A percentile compares a stretch with the other conserved stretches of the same genome.
Evolutionary conservation across 2,888 invertebrate genomes (phyloP).

Genomic region (Ptilodon capucinus): DNA sequence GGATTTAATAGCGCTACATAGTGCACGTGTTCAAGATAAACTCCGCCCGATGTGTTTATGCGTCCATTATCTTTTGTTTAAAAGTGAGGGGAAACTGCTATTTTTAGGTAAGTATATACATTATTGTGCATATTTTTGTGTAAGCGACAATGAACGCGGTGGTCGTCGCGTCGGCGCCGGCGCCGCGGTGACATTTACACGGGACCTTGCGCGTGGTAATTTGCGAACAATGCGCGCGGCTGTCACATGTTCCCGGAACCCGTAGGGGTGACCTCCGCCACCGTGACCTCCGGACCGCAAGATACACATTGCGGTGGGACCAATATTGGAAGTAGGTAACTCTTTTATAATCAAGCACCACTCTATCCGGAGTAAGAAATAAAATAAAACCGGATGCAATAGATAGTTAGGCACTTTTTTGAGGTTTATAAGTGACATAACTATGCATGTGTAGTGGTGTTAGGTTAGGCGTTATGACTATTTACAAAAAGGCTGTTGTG

Average conservation of each 20-base stretch:
- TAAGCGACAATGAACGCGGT: constrained; percentile 16
- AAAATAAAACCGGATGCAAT: too few species aligned
- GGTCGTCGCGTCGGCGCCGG: constrained; percentile 56
- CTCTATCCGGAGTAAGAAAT: too few species aligned
- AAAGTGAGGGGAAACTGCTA: neutral
- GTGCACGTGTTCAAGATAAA: too few species aligned
- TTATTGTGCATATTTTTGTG: neutral
- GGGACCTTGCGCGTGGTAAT: constrained; percentile 70
- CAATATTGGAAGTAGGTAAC: too few species aligned
- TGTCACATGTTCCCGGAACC: constrained; percentile 76
- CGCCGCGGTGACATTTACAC: constrained; percentile 73
- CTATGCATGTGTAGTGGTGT: too few species aligned
- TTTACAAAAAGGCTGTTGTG: too few species aligned
- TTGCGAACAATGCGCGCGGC: constrained; percentile 67
- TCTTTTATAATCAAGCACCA: neutral
- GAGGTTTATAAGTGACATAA: too few species aligned
- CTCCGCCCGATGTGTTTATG: neutral
- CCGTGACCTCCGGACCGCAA: constrained; percentile 49
- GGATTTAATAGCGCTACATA: neutral
- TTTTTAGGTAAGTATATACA: constrained; percentile 2
- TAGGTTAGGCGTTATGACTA: too few species aligned
- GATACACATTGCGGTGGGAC: neutral
- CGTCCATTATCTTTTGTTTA: neutral
- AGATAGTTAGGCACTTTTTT: too few species aligned
- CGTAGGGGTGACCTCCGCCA: constrained; percentile 60